A percentile compares a stretch with the other conserved stretches of the same genome.
Evolutionary conservation across 2,113 vertebrate species (phyloP).

Genomic region (Mixornis gularis): DNA sequence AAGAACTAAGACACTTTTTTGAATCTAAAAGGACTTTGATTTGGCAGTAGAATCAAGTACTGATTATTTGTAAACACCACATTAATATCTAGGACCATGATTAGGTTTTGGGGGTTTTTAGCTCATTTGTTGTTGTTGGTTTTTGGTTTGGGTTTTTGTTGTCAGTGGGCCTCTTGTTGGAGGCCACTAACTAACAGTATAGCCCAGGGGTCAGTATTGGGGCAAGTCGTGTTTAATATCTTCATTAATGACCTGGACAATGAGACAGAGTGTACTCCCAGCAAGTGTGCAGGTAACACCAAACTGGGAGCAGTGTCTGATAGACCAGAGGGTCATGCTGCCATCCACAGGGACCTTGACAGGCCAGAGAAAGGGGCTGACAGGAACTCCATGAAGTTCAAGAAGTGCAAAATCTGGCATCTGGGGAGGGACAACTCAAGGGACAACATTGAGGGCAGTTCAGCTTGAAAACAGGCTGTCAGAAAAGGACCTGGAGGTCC

Average conservation of each 20-base stretch:
- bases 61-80: neutral
- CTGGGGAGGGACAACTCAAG: neutral
- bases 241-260: neutral
- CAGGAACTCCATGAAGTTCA: neutral
- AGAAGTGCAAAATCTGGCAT: neutral
- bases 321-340: neutral
- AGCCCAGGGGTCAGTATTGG: neutral
- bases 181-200: neutral
- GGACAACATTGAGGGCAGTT: too few species aligned
- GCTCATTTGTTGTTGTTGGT: neutral
- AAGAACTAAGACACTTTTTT: neutral
- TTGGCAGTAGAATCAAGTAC: neutral
- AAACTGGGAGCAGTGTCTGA: neutral
- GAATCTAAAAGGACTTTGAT: neutral
- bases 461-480: neutral
- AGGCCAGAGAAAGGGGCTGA: neutral
- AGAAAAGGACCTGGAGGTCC: neutral
- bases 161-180: neutral
- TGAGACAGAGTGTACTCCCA: neutral
- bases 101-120: neutral
- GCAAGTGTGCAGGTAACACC: neutral
- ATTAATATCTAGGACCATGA: accelerated
- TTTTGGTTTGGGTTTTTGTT: neutral
- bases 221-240: neutral
- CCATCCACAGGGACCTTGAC: neutral